These are phyloP conservation scores for Eulemur rufifrons DNA, from an alignment of 2,113 vertebrate genomes.

Conservation along the genomic window DNA sequence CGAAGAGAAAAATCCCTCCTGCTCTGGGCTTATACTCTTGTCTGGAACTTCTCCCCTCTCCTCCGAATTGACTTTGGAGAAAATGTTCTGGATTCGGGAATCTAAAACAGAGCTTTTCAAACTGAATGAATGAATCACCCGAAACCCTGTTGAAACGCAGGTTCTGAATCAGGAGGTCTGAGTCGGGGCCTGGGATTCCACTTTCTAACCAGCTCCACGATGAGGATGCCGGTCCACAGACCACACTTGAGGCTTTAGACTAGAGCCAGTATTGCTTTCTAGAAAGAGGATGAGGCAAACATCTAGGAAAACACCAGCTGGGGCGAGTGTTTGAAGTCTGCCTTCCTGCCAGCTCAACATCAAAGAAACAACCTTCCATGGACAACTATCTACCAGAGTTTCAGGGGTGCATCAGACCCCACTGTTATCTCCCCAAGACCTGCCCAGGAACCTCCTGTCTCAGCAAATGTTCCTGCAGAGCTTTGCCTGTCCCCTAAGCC, in stretches of 20 bases:
- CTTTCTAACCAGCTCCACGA: background rate
- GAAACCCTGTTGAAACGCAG: background rate
- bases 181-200: background rate
- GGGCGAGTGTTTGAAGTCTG: background rate
- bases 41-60: background rate
- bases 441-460: background rate
- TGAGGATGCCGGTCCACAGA: background rate
- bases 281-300: background rate
- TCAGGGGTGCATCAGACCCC: background rate
- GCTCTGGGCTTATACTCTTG: background rate
- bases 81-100: background rate
- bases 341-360: background rate
- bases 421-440: background rate
- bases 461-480: background rate
- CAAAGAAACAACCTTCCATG: background rate
- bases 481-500: background rate
- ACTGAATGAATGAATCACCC: background rate
- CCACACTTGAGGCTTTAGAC: background rate
- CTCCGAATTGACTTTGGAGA: background rate
- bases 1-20: background rate
- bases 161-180: background rate
- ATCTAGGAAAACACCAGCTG: background rate
- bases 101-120: background rate
- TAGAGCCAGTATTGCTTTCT: background rate
- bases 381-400: background rate